Conservation (phyloP, 2,113 vertebrate genomes). For the Chrysemys picta region DNA sequence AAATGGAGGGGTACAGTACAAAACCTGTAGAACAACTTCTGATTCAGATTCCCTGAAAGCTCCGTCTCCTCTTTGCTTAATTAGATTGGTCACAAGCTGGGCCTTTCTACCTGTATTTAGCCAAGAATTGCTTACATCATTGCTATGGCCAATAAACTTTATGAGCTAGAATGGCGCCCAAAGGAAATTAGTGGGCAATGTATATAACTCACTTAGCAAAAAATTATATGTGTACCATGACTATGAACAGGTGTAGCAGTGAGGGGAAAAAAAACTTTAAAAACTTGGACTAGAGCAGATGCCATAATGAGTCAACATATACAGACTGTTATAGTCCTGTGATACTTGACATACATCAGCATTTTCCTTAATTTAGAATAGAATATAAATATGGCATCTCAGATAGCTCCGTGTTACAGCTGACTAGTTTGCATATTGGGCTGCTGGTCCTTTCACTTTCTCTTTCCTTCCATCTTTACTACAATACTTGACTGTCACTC, state of each 20-base stretch:
- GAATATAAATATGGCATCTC: not conserved
- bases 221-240: not conserved
- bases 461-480: conserved; percentile 16
- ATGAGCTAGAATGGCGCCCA: not conserved
- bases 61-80: not conserved
- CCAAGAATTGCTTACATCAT: not conserved
- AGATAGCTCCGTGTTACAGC: conserved; percentile 12
- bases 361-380: conserved; percentile 36
- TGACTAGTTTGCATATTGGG: conserved; percentile 22
- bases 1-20: not conserved
- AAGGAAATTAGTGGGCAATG: not conserved
- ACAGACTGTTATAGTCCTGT: not conserved
- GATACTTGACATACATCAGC: not conserved
- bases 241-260: not conserved
- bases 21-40: accelerated
- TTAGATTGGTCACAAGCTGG: not conserved
- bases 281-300: not conserved
- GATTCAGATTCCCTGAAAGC: not conserved
- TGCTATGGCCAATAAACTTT: not conserved
- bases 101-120: not conserved
- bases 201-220: not conserved
- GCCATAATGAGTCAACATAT: accelerated
- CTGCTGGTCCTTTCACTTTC: not conserved
- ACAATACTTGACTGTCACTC: not conserved
- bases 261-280: not conserved